Base-by-base conservation (phyloP, 2,888 invertebrate genomes). In the Tipula confusa region DNA sequence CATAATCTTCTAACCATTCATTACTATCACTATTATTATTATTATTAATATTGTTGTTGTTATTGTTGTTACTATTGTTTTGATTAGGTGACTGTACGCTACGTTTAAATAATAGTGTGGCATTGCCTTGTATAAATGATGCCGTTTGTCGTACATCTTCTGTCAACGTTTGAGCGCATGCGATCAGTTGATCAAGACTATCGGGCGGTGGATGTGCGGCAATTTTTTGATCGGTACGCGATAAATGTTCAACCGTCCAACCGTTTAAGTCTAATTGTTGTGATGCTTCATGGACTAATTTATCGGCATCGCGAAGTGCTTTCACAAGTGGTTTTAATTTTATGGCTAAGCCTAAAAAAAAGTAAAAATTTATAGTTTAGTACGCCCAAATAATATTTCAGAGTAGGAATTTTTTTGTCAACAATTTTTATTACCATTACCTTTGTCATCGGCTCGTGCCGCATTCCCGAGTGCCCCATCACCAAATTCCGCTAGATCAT, bases 381-480 rank as follows among this genome's bases (percentile, higher is more conserved):
- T 38, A 33, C 9, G n/a, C n/a, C n/a, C n/a, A n/a, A 13, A 43
- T 2, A n/a, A 2, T 36, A 36, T 36, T 36, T 29, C 29, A 79
- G 7, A n/a, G 13, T 79, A 9, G 24, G 3, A 13, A 80, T 82
- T 15, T 9, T 3, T 15, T 82, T 4, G 24, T 18, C 83, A 29
- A 83, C 36, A 36, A 36, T 6, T 6, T 36, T 9, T 43, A 83
- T 80, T 83, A 83, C 29, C 83, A 85, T 89, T 87, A 91, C 93
- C 94, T 90, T 95, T 95, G 88, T 96, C 96, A 86, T 94, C 93
- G 83, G 95, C 95, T 88, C 93, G 93, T 79, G 94, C 93, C 6
- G 97, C 96, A 89, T 97, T 97, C 43, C 96, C 97, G 84, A 97
- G 90, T 29, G 96, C 94, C 38, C 97, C 96, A 89, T 96, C 96